Conservation (phyloP, 2,888 invertebrate genomes). For the Plagiodera versicolora region DNA sequence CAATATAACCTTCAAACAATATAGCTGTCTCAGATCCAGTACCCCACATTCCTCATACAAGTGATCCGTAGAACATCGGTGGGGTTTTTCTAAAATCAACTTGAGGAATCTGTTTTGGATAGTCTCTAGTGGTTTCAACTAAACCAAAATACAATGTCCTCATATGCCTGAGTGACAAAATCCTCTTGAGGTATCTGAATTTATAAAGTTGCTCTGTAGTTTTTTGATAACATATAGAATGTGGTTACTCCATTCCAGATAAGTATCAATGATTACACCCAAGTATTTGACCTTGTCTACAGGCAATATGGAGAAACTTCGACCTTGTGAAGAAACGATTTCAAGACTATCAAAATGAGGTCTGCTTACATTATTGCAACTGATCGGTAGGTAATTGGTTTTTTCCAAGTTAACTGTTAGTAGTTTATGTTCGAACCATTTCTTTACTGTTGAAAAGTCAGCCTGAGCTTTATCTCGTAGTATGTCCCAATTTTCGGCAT, state of each 20-base stretch:
- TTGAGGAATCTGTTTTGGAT: too few relatives aligned
- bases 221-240: too few relatives aligned
- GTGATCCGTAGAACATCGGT: too few relatives aligned
- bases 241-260: too few relatives aligned
- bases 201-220: too few relatives aligned
- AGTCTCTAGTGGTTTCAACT: too few relatives aligned
- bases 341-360: too few relatives aligned
- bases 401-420: background rate
- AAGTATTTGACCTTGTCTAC: constrained; percentile 2
- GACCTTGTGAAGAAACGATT: background rate
- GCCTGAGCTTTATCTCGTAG: constrained; percentile 1
- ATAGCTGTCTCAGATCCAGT: too few relatives aligned
- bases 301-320: constrained; percentile 1
- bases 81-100: too few relatives aligned
- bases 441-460: constrained; percentile 1
- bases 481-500: constrained; percentile 6
- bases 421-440: background rate
- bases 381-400: constrained; percentile 4
- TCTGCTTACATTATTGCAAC: constrained; percentile 9
- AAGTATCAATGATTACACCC: background rate
- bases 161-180: background rate
- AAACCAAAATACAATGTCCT: background rate
- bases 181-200: too few relatives aligned
- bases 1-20: too few relatives aligned
- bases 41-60: too few relatives aligned